A percentile compares a stretch with the other conserved stretches of the same genome.
phyloP scores from a whole-genome alignment of 1,140 invertebrate genomes.

The Drosophila mojavensis region DNA sequence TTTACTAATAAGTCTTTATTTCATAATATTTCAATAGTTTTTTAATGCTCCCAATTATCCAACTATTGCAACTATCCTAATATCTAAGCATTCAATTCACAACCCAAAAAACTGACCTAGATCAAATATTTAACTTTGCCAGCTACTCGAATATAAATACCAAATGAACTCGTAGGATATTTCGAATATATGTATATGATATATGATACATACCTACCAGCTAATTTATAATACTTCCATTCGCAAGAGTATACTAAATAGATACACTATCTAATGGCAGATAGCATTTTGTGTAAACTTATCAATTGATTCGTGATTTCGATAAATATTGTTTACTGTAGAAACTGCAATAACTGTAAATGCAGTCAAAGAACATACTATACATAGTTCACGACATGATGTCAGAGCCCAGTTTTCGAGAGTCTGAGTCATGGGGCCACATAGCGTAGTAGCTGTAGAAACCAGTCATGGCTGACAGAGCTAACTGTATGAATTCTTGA shows the following conservation, averaged over 20 bases:
- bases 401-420: slow-evolving; percentile 29
- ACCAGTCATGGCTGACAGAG: slow-evolving; percentile 29
- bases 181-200: background rate
- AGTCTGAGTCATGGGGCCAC: slow-evolving; percentile 29
- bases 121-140: too few species aligned
- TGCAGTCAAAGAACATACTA: slow-evolving; percentile 1
- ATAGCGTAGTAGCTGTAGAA: slow-evolving; percentile 27
- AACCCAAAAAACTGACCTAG: too few species aligned
- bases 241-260: background rate
- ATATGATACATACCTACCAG: background rate
- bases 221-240: background rate
- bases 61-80: too few species aligned
- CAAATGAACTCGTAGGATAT: background rate
- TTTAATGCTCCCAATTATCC: too few species aligned
- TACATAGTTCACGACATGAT: slow-evolving; percentile 27
- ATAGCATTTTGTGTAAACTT: slow-evolving; percentile 7
- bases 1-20: too few species aligned
- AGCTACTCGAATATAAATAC: too few species aligned
- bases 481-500: slow-evolving; percentile 43
- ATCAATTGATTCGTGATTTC: background rate
- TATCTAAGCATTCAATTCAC: too few species aligned
- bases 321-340: slow-evolving; percentile 5
- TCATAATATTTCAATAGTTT: too few species aligned
- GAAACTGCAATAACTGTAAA: slow-evolving; percentile 12
- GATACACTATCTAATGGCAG: slow-evolving; percentile 11